Base-by-base conservation (phyloP, 2,797 vertebrate genomes). In the Simalia tracyae region DNA sequence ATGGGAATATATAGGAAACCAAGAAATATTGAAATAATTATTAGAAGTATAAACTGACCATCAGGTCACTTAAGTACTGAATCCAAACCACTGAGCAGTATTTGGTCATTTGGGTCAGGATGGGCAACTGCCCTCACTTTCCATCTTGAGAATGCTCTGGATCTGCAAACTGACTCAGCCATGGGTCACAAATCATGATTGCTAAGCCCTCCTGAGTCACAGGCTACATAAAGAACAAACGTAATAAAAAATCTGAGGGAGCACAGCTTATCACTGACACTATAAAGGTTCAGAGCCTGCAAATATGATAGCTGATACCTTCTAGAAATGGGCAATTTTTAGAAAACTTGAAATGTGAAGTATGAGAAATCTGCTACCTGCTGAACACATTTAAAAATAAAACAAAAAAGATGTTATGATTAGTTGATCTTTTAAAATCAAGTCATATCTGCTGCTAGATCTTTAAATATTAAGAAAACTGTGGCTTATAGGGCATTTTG, bases 361-460 rank as follows among this genome's bases (percentile, higher is more conserved):
- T n/a, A 88, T 46, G 14, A 10, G n/a, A 92, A 89, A 89, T 84
- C 24, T 89, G 50, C 5, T 42, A 63, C 42, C 57, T 72, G 56
- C 15, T 22, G 54, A 60, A 68, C 10, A 92, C 10, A 92, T 7
- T 89, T 59, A 60, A 89, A 92, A 89, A 68, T 56, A 84, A 88
- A 66, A 68, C 10, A 50, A 90, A 50, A 26, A 86, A 84, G 54
- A 50, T 11, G 60, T 42, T 86, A 92, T 12, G 6, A 61, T 60
- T 89, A 19, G 28, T 26, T 61, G 46, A 57, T 57, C 14, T 91
- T 91, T 72, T 59, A 61, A 54, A 72, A 14, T 31, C n/a, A 91
- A 61, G 15, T n/a, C n/a, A 89, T n/a, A 92, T 46, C 19, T 72
- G 26, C 28, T 86, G 61, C 19, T 68, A 68, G 26, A 86, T 19